Base-by-base conservation (phyloP, 92 coral and sea anemone species). In the Parazoanthus swiftii region DNA sequence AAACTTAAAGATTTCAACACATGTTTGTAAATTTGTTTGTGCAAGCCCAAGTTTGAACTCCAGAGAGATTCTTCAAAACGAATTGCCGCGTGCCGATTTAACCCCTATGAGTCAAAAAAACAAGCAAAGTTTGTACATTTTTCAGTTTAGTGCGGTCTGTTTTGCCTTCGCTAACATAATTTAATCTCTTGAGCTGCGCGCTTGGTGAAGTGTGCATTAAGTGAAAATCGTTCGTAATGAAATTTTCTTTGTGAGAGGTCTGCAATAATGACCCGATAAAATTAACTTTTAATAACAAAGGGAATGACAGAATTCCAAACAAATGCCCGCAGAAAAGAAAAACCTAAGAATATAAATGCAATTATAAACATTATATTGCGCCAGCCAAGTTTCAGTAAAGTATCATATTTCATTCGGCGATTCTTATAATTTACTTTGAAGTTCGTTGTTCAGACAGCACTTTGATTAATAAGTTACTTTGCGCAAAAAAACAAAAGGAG, bases 331-430 rank as follows among this genome's bases (percentile, higher is more conserved):
- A 84, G 78, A 70, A 71, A 70, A 29, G 46, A 80, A 80, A 82
- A 82, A 20, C 80, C 77, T 25, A 48, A 63, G 68, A 81, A 81
- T 58, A 81, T 48, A 48, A 6, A 81, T 63, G 29, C 77, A 82
- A 68, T 46, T 48, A 71, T 70, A 71, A 48, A 70, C 87, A 67
- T 82, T 84, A 46, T 84, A 84, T 84, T 71, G 33, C 39, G 87
- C 67, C 37, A 54, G 87, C 46, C 66, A 70, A 51, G 37, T 68
- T 35, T 46, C 75, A 26, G 67, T 23, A 66, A 91, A 82, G 85
- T 85, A 89, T 91, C 91, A 75, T 88, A 89, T 91, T 91, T 91
- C 91, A 63, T 85, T 85, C 93, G 87, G 75, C 39, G 91, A 85
- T 73, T 89, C 88, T 80, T 21, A 39, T 86, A 91, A 80, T 85